Percentiles rank a stretch among this genome's conserved stretches.
Evolutionary conservation across 2,113 vertebrate genomes (phyloP).

Genomic region (Recurvirostra avosetta): DNA sequence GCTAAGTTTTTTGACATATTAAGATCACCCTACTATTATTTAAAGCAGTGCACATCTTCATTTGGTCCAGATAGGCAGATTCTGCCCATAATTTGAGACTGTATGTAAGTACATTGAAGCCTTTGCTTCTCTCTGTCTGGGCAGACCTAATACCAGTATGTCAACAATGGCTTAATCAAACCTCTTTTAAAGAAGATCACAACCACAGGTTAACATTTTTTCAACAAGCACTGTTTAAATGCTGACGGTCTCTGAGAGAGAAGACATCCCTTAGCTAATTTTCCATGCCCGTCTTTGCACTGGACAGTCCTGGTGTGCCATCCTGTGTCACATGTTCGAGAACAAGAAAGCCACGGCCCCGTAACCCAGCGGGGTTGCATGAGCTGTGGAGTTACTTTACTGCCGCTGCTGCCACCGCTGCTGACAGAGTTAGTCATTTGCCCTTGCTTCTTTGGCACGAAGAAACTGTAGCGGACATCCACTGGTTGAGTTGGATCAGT

Average conservation of each 20-base stretch:
- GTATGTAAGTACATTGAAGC: constrained; percentile 22
- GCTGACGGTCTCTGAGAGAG: constrained; percentile 86
- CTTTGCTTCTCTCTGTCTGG: constrained; percentile 36
- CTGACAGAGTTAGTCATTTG: constrained; percentile 56
- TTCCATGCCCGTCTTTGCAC: constrained; percentile 87
- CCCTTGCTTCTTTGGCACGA: constrained; percentile 79
- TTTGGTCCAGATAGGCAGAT: constrained; percentile 73
- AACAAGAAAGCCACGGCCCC: constrained; percentile 90
- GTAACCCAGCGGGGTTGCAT: constrained; percentile 86
- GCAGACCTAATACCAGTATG: constrained; percentile 34
- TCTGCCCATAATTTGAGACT: constrained; percentile 72
- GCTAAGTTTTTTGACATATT: constrained; percentile 28
- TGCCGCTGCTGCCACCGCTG: constrained; percentile 29
- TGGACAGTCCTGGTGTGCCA: constrained; percentile 99
- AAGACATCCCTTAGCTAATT: constrained; percentile 87
- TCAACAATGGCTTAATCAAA: constrained; percentile 2
- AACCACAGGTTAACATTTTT: constrained; percentile 84
- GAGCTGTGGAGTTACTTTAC: constrained; percentile 44
- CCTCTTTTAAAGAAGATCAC: neutral
- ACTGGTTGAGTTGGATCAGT: constrained; percentile 87
- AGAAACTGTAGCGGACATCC: constrained; percentile 95
- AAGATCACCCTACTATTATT: constrained; percentile 50
- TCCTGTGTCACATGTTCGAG: constrained; percentile 93
- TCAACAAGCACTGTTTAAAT: constrained; percentile 92
- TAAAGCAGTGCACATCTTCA: constrained; percentile 69